A percentile compares a stretch with the other conserved stretches of the same genome.
Conservation (phyloP, 1,140 invertebrate genomes). For the Trichonephila clavipes region DNA sequence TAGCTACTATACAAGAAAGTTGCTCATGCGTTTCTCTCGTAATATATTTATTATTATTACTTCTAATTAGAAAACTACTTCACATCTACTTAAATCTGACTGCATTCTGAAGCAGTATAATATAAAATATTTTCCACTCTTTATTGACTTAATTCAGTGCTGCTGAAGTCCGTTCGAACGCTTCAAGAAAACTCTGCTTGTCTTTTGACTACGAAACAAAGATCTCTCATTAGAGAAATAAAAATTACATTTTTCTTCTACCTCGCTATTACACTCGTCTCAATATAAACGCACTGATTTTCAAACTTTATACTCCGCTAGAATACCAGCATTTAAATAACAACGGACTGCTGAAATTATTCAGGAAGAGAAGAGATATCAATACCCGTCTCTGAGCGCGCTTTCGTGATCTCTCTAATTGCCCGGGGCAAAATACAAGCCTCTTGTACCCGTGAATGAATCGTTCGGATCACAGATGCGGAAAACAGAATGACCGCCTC, state of each 20-base stretch:
- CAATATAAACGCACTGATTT: neutral
- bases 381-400: neutral
- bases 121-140: too few relatives aligned
- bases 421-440: neutral
- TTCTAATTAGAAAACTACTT: too few relatives aligned
- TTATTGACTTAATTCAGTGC: too few relatives aligned
- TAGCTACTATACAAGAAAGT: too few relatives aligned
- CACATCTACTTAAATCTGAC: too few relatives aligned
- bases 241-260: constrained; percentile 7
- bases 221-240: neutral
- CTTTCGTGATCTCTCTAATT: neutral
- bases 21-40: too few relatives aligned
- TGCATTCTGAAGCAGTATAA: too few relatives aligned
- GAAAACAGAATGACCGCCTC: constrained; percentile 60
- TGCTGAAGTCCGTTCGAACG: too few relatives aligned
- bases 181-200: too few relatives aligned
- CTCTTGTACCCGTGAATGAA: constrained; percentile 7
- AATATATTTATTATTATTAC: too few relatives aligned
- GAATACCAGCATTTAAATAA: neutral
- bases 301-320: neutral
- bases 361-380: neutral
- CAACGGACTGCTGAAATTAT: neutral
- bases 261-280: neutral
- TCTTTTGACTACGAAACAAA: too few relatives aligned
- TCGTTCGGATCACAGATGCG: constrained; percentile 41